These are phyloP conservation scores for Pantala flavescens DNA, from an alignment of 1,140 invertebrate species.

Conservation along the genomic window DNA sequence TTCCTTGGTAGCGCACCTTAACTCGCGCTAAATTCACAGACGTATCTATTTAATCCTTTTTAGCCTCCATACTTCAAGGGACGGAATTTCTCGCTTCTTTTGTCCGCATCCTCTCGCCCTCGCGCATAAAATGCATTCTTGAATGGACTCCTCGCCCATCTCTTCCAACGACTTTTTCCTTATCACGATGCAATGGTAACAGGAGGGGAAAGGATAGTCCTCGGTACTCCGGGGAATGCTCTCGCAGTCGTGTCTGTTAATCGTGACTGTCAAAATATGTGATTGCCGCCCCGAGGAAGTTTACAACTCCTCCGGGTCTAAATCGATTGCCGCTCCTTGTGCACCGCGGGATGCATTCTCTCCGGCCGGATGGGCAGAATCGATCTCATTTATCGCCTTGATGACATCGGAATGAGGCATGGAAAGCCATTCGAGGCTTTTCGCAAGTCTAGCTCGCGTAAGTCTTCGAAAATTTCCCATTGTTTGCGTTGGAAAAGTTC, in stretches of 20 bases:
- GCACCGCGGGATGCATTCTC: neutral
- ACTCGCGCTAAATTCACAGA: neutral
- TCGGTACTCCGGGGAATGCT: no score
- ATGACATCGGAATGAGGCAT: neutral
- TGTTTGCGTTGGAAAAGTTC: neutral
- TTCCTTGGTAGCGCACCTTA: neutral
- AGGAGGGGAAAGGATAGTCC: neutral
- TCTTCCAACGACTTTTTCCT: neutral
- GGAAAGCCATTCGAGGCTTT: neutral
- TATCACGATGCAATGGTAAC: neutral
- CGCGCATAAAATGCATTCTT: neutral
- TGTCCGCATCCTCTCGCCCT: neutral
- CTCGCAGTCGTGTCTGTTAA: neutral
- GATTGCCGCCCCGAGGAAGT: neutral
- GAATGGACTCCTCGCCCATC: neutral
- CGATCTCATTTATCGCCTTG: neutral
- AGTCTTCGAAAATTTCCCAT: neutral
- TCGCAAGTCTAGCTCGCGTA: neutral
- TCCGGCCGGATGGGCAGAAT: neutral
- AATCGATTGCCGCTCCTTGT: neutral
- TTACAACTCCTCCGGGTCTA: neutral
- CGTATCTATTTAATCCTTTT: constrained; percentile 4
- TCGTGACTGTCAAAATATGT: constrained; percentile 2
- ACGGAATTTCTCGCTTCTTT: neutral
- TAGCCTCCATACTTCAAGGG: neutral